A percentile compares a stretch with the other conserved stretches of the same genome.
phyloP scores from a whole-genome alignment of 2,888 invertebrate genomes.

The Drosophila algonquin region DNA sequence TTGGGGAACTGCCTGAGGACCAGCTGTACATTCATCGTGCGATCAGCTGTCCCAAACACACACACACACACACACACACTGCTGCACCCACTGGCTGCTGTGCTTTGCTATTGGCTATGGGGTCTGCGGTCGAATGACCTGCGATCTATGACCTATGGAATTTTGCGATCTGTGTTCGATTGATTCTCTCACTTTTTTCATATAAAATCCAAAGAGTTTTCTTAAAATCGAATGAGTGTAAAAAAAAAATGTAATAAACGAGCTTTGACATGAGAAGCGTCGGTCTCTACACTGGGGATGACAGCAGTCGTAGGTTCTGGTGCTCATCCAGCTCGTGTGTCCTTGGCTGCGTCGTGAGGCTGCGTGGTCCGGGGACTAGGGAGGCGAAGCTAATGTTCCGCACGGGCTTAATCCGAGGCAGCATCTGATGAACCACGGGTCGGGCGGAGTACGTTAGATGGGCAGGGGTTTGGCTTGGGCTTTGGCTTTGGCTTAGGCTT shows the following conservation, averaged over 20 bases:
- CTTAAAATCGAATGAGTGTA: constrained; percentile 14
- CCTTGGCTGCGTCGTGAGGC: background rate
- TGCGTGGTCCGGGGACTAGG: constrained; percentile 46
- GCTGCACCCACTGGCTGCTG: background rate
- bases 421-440: constrained; percentile 65
- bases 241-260: constrained; percentile 23
- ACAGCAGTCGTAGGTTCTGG: background rate
- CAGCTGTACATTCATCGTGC: constrained; percentile 45
- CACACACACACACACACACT: background rate
- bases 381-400: constrained; percentile 61
- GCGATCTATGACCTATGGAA: constrained; percentile 41
- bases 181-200: constrained; percentile 35
- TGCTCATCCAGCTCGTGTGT: background rate
- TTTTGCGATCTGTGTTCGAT: constrained; percentile 50
- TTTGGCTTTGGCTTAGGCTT: constrained; percentile 18
- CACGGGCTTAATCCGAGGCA: constrained; percentile 66
- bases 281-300: constrained; percentile 26
- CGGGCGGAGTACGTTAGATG: constrained; percentile 66
- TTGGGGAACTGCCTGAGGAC: constrained; percentile 53
- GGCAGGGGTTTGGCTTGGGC: constrained; percentile 54
- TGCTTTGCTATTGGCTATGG: background rate
- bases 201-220: background rate
- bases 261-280: constrained; percentile 37
- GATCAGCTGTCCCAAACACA: background rate
- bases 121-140: background rate